Base-by-base conservation (phyloP, 1,140 invertebrate genomes). In the Eciton burchellii region DNA sequence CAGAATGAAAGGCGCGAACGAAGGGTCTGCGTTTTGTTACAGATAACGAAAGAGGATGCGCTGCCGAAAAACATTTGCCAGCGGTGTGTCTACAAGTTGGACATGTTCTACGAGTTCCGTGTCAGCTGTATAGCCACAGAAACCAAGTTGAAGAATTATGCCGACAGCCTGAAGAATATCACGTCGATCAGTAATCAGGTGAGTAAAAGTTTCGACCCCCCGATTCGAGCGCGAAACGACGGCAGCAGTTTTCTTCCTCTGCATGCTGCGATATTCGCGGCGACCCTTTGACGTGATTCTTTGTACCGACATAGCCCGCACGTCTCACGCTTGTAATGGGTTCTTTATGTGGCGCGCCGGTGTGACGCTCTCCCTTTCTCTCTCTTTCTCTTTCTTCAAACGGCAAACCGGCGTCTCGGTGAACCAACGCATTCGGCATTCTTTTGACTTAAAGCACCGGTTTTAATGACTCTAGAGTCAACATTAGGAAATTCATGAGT, bases 11-110 rank as follows among this genome's bases (percentile, higher is more conserved):
- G 0, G 3, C 57, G n/a, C n/a, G n/a, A n/a, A n/a, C n/a, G n/a
- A 12, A 8, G 21, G 52, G 43, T 21, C 35, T 35, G 35, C 35
- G 14, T 41, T 88, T 87, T 88, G 85, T 90, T 81, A 1, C 93
- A 96, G 96, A 95, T 96, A 90, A 95, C 95, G 84, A 96, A 96
- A 92, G 96, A 96, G 88, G 96, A 96, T 92, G 95, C 94, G 76
- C 91, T 96, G 82, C 96, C 96, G 54, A 96, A 96, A 94, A 96
- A 96, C 92, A 96, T 96, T 88, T 96, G 96, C 89, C 96, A 96
- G 92, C 92, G 94, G 21, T 96, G 96, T 87, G 91, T 96, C 29
- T 95, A 94, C 16, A 94, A 95, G 65, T 90, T 96, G 88, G 95
- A 96, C 57, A 95, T 96, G 91, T 94, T 96, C 72, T 96, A 95